These are phyloP conservation scores for Pseudomugil tenellus DNA, from an alignment of 2,797 vertebrate genomes.

Conservation along the genomic window DNA sequence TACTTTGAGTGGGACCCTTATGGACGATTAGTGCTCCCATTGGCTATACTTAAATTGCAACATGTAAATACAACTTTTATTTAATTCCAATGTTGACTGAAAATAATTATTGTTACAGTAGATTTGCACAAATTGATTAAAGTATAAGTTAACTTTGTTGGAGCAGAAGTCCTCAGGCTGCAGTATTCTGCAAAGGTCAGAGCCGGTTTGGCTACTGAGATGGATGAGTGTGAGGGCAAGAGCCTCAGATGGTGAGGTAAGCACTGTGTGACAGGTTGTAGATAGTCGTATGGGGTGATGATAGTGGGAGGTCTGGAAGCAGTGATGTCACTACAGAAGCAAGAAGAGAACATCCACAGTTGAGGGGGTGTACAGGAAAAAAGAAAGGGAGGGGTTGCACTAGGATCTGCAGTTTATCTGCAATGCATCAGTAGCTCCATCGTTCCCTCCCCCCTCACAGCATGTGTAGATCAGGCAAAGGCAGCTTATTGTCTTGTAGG, in stretches of 20 bases:
- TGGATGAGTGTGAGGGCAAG: slow-evolving; percentile 29
- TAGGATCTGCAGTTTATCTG: slow-evolving; percentile 87
- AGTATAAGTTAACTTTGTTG: background rate
- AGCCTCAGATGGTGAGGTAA: slow-evolving; percentile 21
- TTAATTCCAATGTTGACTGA: background rate
- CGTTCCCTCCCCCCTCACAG: slow-evolving; percentile 44
- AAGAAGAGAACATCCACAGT: slow-evolving; percentile 45
- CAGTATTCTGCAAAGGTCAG: slow-evolving; percentile 29
- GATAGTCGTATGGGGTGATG: slow-evolving; percentile 59
- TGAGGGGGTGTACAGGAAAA: slow-evolving; percentile 30
- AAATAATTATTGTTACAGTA: background rate
- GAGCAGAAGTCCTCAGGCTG: background rate
- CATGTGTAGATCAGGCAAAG: slow-evolving; percentile 31
- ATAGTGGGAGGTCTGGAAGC: slow-evolving; percentile 54
- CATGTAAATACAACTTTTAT: background rate
- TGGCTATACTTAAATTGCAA: background rate
- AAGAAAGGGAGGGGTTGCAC: slow-evolving; percentile 73
- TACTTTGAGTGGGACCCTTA: background rate
- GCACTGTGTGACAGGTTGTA: slow-evolving; percentile 53
- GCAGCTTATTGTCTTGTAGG: slow-evolving; percentile 37
- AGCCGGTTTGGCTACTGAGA: slow-evolving; percentile 4
- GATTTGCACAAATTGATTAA: background rate
- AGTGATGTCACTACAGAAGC: slow-evolving; percentile 61
- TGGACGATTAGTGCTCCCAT: background rate
- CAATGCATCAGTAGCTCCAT: slow-evolving; percentile 86